phyloP scores from a whole-genome alignment of 2,113 vertebrate genomes.

The Notechis scutatus region DNA sequence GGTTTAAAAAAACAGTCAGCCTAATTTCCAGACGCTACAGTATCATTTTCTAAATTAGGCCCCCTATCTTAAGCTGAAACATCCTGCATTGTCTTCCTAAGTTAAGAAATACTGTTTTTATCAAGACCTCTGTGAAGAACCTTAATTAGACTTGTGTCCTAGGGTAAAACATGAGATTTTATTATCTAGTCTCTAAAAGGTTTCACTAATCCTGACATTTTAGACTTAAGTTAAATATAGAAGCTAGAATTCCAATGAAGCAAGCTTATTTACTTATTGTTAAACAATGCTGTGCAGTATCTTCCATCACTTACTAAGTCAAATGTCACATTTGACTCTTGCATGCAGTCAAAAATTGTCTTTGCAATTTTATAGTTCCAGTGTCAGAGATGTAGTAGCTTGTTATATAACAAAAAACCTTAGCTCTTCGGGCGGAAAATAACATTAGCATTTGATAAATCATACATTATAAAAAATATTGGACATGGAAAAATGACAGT shows the following conservation, averaged over 20 bases:
- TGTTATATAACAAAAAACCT: slow-evolving; percentile 42
- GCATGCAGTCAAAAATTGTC: slow-evolving; percentile 44
- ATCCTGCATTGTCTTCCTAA: slow-evolving; percentile 7
- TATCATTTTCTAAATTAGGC: neutral
- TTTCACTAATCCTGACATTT: slow-evolving; percentile 38
- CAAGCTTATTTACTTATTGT: neutral
- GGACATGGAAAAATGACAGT: slow-evolving; percentile 6
- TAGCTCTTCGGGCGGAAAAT: slow-evolving; percentile 32
- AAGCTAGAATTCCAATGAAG: slow-evolving; percentile 24
- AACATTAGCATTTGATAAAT: slow-evolving; percentile 51
- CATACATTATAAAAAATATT: slow-evolving; percentile 37
- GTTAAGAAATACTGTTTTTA: slow-evolving; percentile 21
- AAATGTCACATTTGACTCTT: slow-evolving; percentile 47
- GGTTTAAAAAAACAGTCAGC: slow-evolving; percentile 1
- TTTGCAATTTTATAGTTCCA: slow-evolving; percentile 42
- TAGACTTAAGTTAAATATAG: slow-evolving; percentile 36
- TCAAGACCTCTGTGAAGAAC: neutral
- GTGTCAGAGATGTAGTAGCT: slow-evolving; percentile 45
- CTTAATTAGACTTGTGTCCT: slow-evolving; percentile 35
- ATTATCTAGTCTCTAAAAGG: slow-evolving; percentile 29
- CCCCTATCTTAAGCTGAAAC: slow-evolving; percentile 21
- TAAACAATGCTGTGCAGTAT: slow-evolving; percentile 44
- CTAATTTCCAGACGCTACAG: slow-evolving; percentile 3
- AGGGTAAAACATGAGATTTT: slow-evolving; percentile 19
- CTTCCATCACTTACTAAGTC: slow-evolving; percentile 43